Conservation (phyloP, 2,797 vertebrate genomes). For the Leptodactylus fallax region DNA sequence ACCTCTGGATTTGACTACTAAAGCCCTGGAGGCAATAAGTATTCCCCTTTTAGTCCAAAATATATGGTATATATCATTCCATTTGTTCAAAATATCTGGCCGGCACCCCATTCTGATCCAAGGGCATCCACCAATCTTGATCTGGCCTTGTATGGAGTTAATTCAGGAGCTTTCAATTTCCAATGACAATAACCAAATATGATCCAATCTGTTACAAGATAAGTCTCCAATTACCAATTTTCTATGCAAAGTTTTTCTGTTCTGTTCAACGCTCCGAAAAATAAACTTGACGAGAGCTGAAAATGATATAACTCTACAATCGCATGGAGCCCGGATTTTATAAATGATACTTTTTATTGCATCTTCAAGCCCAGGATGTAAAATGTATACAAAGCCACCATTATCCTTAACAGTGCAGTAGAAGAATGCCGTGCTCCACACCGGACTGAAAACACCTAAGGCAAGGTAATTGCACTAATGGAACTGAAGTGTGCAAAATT, state of each 20-base stretch:
- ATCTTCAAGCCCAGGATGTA: conserved; percentile 79
- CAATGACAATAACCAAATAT: background rate
- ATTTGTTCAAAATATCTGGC: too few relatives aligned
- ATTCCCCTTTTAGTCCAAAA: too few relatives aligned
- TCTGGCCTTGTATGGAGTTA: too few relatives aligned
- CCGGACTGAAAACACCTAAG: conserved; percentile 87
- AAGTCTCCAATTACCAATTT: background rate
- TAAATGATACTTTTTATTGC: conserved; percentile 70
- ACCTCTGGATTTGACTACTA: too few relatives aligned
- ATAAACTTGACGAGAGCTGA: background rate
- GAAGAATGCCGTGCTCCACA: conserved; percentile 85
- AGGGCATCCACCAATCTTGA: too few relatives aligned
- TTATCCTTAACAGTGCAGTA: conserved; percentile 80
- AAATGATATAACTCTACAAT: background rate
- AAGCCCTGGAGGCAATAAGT: too few relatives aligned
- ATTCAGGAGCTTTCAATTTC: background rate
- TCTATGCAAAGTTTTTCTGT: background rate
- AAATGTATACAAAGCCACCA: conserved; percentile 84
- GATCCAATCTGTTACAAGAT: background rate
- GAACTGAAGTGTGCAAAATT: conserved; percentile 87
- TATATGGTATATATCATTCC: too few relatives aligned
- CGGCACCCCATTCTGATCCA: too few relatives aligned
- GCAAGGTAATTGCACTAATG: conserved; percentile 87
- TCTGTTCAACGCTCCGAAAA: background rate
- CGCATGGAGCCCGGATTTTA: background rate